phyloP scores from a whole-genome alignment of 2,888 invertebrate genomes.

The Helicoverpa assulta region DNA sequence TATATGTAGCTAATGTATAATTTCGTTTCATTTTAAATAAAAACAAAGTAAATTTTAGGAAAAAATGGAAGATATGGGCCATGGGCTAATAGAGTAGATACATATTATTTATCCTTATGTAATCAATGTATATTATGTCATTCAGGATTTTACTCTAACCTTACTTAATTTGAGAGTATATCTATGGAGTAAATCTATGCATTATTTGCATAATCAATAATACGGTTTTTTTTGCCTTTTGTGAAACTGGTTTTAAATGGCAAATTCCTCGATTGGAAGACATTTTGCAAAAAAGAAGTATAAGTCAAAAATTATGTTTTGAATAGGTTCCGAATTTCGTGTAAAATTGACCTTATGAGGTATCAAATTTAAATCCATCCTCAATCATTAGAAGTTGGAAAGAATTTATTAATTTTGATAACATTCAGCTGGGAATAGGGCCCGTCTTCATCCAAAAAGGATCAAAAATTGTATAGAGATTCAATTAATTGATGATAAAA shows the following conservation, averaged over 20 bases:
- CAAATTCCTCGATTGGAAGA: constrained; percentile 51
- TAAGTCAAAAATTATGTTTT: neutral
- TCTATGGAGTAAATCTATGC: neutral
- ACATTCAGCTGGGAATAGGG: constrained; percentile 23
- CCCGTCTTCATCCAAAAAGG: no score
- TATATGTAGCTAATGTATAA: constrained; percentile 32
- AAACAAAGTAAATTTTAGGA: constrained; percentile 8
- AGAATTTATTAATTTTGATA: neutral
- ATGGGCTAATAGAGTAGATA: neutral
- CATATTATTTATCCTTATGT: neutral
- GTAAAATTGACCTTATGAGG: constrained; percentile 30
- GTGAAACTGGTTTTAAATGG: constrained; percentile 32
- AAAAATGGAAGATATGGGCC: constrained; percentile 20
- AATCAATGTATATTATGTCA: neutral
- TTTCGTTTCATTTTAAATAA: constrained; percentile 22
- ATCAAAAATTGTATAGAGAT: no score
- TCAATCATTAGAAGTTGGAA: neutral
- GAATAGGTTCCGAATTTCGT: constrained; percentile 7
- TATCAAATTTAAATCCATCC: neutral
- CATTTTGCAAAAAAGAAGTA: constrained; percentile 29
- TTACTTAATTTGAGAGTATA: neutral
- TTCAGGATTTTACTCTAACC: neutral
- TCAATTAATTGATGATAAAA: no score
- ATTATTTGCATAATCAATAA: constrained; percentile 1
- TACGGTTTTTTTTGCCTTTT: constrained; percentile 24